Base-by-base conservation (phyloP, 2,888 invertebrate species). In the Allacma fusca region DNA sequence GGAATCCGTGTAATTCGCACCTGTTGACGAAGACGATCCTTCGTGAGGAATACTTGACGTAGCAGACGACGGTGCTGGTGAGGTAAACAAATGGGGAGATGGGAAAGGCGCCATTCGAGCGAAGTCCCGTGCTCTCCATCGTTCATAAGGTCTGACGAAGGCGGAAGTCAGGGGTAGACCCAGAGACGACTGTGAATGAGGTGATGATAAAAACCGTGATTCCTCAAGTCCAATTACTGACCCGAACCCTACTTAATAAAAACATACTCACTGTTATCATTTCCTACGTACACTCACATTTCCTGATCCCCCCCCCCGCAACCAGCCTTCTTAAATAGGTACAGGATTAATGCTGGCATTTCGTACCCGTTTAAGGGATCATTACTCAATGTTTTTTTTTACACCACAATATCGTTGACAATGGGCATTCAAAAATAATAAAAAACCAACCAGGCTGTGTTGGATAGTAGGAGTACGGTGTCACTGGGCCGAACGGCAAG, bases 171-270 rank as follows among this genome's bases (percentile, higher is more conserved):
- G 12, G 40, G 62, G 28, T 21, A 19, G 57, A 57, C 62, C 28
- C 59, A 21, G n/a, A 19, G 73, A 29, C 23, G 62, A 28, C 9
- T 59, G 73, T 16, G 59, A 40, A 23, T 23, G 73, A 73, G 62
- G 73, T 73, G 73, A 73, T 21, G 73, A 73, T 73, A 73, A 73
- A 29, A 29, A 59, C 73, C 73, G 73, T 73, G 73, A 73, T 62
- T 73, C 73, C 73, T 73, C 73, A 59, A 34, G 50, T 62, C 73
- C 73, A 59, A 73, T 62, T 40, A 73, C n/a, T 28, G 73, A 73
- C 24, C 73, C 73, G 34, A 73, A 73, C 26, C 73, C 73, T 73
- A 21, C n/a, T 21, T 21, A 73, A 29, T 24, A 59, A 19, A 73
- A 59, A 73, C n/a, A 50, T 62, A 62, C 62, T 62, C 7, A 9